A percentile compares a stretch with the other conserved stretches of the same genome.
Conservation (phyloP, 2,113 vertebrate genomes). For the Nesogale talazaci region DNA sequence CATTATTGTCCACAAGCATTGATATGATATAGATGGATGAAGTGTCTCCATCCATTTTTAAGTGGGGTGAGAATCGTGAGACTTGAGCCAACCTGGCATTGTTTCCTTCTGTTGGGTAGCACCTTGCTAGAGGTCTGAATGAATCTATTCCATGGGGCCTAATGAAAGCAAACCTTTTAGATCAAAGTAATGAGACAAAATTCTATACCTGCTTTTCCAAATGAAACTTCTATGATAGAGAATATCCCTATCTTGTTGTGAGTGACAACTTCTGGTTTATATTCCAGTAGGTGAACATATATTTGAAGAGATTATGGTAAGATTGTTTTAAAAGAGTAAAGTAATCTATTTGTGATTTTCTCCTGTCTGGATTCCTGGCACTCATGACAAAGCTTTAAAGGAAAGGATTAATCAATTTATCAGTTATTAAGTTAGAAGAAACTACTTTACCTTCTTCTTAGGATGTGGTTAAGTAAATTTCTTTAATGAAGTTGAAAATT, state of each 20-base stretch:
- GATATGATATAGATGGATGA: no score
- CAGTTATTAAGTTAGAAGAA: background rate
- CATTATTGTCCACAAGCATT: no score
- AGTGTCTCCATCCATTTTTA: no score
- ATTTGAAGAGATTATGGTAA: background rate
- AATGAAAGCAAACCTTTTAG: background rate
- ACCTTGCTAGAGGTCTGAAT: no score
- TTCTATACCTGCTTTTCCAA: background rate
- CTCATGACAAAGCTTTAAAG: background rate
- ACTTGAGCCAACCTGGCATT: no score
- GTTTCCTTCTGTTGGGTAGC: no score
- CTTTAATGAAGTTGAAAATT: background rate
- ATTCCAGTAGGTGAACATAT: rapidly evolving
- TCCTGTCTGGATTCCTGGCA: background rate
- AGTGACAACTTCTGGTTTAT: background rate
- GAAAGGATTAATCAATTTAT: background rate
- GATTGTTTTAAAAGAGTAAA: background rate
- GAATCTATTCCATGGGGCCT: no score
- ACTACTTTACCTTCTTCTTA: background rate
- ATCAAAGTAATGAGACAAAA: background rate
- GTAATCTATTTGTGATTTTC: background rate
- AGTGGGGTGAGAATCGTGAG: no score
- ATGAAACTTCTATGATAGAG: background rate
- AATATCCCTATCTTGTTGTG: background rate
- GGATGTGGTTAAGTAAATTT: background rate